Evolutionary conservation across 2,797 vertebrate species (phyloP), one percentile per base, ranked within the genome.

Genomic region (Amazona ochrocephala): DNA sequence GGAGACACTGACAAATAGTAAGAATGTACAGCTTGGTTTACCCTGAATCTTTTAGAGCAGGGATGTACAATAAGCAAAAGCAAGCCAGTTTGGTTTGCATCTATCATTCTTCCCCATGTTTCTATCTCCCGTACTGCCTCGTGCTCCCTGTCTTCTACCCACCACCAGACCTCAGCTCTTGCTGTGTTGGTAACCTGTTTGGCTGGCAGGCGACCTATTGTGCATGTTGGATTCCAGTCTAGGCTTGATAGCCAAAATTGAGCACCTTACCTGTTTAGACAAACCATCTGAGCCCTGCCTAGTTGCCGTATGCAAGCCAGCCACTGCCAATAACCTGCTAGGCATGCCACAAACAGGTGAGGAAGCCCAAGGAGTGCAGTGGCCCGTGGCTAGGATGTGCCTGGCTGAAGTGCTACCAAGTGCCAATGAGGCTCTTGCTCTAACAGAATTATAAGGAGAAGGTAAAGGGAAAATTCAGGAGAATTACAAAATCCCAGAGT

Each of bases 131-230:
- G 4, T 37, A 44, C 44, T 41, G 22, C 56, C 22, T 77, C 0
- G 0, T 60, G 30, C 5, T 6, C 15, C 4, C 16, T 64, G 0
- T 61, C 23, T 75, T 70, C 10, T 34, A 13, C 18, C 42, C 11
- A 24, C 10, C 39, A 10, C 16, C 34, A 61, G 48, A 65, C 42
- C 58, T 21, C 48, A 65, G 42, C n/a, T 72, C 67, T 65, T 60
- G 9, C 66, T 54, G 19, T 21, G 23, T 64, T 50, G 1, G 0
- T 64, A n/a, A 34, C 27, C 22, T 60, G 8, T 5, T 58, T 37
- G 42, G 11, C 60, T 82, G 68, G 12, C 79, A 88, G 44, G 22
- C 39, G 19, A 54, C n/a, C n/a, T 56, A 15, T 61, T 44, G 13
- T 5, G 3, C 10, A 1, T 50, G 5, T 7, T 67, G 48, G 48